Conservation (phyloP, 2,113 vertebrate species). For the Daphoenositta chrysoptera region DNA sequence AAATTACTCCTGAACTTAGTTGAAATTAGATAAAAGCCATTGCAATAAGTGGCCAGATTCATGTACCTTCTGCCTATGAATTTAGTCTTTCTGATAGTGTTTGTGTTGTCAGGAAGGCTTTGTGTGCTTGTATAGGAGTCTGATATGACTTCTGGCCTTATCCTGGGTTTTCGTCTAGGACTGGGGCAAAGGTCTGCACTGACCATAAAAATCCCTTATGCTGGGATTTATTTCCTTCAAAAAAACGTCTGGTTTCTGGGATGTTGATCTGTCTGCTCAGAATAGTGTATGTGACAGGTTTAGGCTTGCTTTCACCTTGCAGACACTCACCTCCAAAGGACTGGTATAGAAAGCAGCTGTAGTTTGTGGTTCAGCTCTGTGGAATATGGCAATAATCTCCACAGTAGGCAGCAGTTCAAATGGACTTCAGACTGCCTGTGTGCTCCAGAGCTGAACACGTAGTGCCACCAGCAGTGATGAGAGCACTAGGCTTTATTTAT, state of each 20-base stretch:
- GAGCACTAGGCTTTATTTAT: neutral
- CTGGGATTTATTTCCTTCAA: neutral
- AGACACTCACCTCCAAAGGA: neutral
- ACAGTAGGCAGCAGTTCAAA: neutral
- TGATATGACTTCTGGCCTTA: neutral
- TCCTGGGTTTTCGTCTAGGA: neutral
- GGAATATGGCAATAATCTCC: neutral
- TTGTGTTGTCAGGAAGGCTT: neutral
- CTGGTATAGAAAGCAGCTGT: neutral
- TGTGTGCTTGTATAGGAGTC: neutral
- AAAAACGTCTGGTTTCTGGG: neutral
- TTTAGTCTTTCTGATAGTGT: neutral
- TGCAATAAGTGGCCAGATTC: neutral
- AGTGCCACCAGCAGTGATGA: neutral
- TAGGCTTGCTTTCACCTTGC: neutral
- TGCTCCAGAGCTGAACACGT: neutral
- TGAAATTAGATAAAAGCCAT: neutral
- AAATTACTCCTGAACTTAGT: neutral
- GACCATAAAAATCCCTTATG: neutral
- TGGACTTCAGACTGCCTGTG: neutral
- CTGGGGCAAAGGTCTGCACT: neutral
- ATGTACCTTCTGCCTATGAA: neutral
- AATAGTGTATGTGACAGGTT: neutral
- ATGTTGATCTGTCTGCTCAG: neutral
- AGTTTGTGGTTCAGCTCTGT: neutral